Evolutionary conservation across 30 jellyfish, hydroid and myxozoan species (phyloP), one percentile per base, ranked within the genome.

Genomic region (Rhopilema esculentum): DNA sequence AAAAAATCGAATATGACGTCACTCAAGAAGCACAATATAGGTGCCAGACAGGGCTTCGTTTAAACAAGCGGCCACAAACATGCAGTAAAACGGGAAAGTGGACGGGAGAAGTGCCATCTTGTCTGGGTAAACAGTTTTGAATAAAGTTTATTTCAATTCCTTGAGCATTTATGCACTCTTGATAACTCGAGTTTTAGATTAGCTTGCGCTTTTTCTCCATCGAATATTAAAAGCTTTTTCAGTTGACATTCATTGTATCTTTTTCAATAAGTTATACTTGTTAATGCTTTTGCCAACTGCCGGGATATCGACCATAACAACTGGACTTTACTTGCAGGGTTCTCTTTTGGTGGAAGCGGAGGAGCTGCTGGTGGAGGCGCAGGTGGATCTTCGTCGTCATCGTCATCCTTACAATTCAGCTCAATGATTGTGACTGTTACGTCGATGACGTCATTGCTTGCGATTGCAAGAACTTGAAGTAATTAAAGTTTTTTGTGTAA

Each of bases 31-130:
- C 51, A 22, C 82, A 84, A 1, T 84, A 70, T 57, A 51, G 25
- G 6, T 84, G 92, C 57, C 26, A 18, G 7, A 31, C 20, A 16
- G 92, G 92, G 18, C 28, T 20, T 20, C 70, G 0, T 1, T 25
- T 51, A 27, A 21, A 9, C 0, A 86, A 82, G 4, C n/a, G 62
- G 27, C 87, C 87, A 16, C 92, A 84, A 25, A 30, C 62, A 0
- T 84, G 92, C 62, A 62, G 74, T 21, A 23, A 28, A 24, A 21
- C 73, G 1, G 92, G 92, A 15, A 72, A 64, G 62, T 84, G 86
- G 86, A 31, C 22, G 4, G 92, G 92, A 84, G n/a, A 19, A 1
- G 80, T 75, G 16, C 92, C 92, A 28, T 31, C 21, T 49, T 84
- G 92, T 31, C 19, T 8, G 15, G 65, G 92, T 84, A 49, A 51